A percentile compares a stretch with the other conserved stretches of the same genome.
These are phyloP conservation scores for Drosophila meridionalis DNA, from an alignment of 2,888 invertebrate species.

Conservation along the genomic window DNA sequence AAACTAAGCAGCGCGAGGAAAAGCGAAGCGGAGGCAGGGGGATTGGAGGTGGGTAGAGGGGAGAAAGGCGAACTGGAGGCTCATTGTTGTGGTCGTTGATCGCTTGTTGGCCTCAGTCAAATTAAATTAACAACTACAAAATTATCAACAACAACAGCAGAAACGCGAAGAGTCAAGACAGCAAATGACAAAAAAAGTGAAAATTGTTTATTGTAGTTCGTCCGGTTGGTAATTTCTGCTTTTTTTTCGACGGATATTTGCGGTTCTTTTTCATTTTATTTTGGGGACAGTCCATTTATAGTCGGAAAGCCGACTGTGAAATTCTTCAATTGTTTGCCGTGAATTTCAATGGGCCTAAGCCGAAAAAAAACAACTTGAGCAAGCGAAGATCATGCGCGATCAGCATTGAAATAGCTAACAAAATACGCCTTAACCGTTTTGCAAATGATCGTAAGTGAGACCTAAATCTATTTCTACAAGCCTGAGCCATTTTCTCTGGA, in stretches of 20 bases:
- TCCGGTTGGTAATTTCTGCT: conserved; percentile 57
- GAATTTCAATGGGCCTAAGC: conserved; percentile 48
- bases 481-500: not conserved
- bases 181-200: conserved; percentile 67
- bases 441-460: not conserved
- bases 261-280: conserved; percentile 53
- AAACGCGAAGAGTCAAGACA: conserved; percentile 35
- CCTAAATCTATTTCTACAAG: not conserved
- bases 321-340: conserved; percentile 44
- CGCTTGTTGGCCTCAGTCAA: conserved; percentile 67
- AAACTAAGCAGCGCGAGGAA: conserved; percentile 37
- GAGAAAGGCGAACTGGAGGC: conserved; percentile 12
- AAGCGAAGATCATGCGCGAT: conserved; percentile 12
- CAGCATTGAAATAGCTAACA: not conserved
- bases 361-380: conserved; percentile 8
- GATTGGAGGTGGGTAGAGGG: not conserved
- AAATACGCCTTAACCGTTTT: not conserved
- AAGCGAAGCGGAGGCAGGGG: not conserved
- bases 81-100: conserved; percentile 69
- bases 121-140: conserved; percentile 69
- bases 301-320: conserved; percentile 23
- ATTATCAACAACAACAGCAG: conserved; percentile 3
- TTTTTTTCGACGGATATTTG: conserved; percentile 64
- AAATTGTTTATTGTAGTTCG: conserved; percentile 69
- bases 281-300: conserved; percentile 51